Conservation (phyloP, 2,888 invertebrate species). For the Neoscelio sp. region DNA sequence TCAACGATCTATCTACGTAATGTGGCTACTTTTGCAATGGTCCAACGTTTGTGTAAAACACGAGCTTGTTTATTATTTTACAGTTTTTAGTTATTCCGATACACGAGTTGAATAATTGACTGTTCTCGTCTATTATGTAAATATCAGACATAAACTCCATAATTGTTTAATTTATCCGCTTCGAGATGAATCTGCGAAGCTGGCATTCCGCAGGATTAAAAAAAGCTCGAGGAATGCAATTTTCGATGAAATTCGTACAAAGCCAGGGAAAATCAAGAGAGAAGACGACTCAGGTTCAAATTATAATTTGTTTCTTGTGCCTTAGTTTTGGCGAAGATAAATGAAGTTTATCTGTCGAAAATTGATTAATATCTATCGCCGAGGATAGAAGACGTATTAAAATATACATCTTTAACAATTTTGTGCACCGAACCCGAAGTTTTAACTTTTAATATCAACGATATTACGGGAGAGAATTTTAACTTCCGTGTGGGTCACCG, state of each 20-base stretch:
- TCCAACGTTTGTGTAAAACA: background rate
- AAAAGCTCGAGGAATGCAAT: constrained; percentile 32
- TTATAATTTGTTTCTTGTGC: background rate
- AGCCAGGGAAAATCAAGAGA: background rate
- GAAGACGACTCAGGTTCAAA: constrained; percentile 4
- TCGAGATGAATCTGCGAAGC: constrained; percentile 4
- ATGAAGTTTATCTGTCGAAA: too few species aligned
- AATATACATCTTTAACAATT: too few species aligned
- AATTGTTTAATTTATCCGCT: constrained; percentile 31
- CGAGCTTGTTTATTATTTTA: background rate
- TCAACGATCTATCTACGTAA: constrained; percentile 27
- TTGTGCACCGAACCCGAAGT: too few species aligned
- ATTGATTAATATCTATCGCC: too few species aligned
- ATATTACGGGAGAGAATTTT: too few species aligned
- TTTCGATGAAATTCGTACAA: constrained; percentile 30
- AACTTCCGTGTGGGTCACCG: too few species aligned
- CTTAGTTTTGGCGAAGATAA: too few species aligned
- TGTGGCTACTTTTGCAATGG: background rate
- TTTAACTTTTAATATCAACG: too few species aligned
- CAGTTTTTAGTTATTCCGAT: too few species aligned
- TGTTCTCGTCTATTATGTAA: background rate
- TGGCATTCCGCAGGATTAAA: constrained; percentile 16
- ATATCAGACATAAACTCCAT: constrained; percentile 5
- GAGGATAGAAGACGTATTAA: too few species aligned
- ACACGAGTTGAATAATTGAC: constrained; percentile 6